Conservation (phyloP, 92 coral and sea anemone genomes). For the Paramuricea clavata region DNA sequence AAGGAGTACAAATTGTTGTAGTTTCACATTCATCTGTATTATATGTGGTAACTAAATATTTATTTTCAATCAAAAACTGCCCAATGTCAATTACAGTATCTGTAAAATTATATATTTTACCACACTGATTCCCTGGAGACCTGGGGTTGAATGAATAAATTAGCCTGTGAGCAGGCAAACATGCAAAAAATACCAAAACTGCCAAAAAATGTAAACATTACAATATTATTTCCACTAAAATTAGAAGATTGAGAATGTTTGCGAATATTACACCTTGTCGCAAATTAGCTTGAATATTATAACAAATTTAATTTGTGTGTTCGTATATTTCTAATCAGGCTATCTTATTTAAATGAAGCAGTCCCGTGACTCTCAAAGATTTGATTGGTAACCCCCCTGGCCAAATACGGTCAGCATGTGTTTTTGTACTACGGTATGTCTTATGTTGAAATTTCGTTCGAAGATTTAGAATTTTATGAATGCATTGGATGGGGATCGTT, state of each 20-base stretch:
- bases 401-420: background rate
- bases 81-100: no score
- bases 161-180: slow-evolving; percentile 4
- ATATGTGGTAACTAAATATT: no score
- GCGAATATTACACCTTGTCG: background rate
- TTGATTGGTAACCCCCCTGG: background rate
- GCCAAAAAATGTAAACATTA: no score
- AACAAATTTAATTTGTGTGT: no score
- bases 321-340: no score
- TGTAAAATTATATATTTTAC: no score
- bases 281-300: background rate
- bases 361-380: background rate
- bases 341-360: no score
- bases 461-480: slow-evolving; percentile 82
- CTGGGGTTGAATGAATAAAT: no score
- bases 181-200: no score
- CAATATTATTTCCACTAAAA: no score
- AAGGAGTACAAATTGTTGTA: slow-evolving; percentile 21
- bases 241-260: no score
- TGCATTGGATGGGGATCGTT: slow-evolving; percentile 88
- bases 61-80: background rate
- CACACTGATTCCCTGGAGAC: no score
- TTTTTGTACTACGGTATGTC: slow-evolving; percentile 47
- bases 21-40: slow-evolving; percentile 27
- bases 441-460: slow-evolving; percentile 73